Evolutionary conservation across 2,888 invertebrate genomes (phyloP).

Genomic region (Athalia circularis): DNA sequence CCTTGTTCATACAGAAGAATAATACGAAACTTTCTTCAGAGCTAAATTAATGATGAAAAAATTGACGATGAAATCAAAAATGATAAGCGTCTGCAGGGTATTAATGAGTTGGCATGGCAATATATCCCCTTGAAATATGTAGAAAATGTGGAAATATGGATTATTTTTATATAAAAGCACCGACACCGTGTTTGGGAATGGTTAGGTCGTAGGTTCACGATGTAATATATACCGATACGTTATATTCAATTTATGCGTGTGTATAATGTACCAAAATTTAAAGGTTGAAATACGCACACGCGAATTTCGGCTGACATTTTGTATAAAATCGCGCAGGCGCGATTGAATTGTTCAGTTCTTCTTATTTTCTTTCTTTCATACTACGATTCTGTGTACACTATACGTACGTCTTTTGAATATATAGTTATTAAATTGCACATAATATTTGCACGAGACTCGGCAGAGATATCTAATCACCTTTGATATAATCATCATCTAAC

Average conservation of each 20-base stretch:
- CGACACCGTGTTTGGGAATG: slow-evolving; percentile 33
- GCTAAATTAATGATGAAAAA: no score
- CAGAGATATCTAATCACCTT: background rate
- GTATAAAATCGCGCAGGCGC: no score
- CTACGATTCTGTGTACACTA: no score
- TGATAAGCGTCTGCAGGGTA: no score
- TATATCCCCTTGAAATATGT: no score
- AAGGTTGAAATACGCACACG: background rate
- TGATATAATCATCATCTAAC: background rate
- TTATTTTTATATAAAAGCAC: slow-evolving; percentile 5
- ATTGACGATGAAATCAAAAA: no score
- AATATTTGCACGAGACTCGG: background rate
- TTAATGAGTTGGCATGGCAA: no score
- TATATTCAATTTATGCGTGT: background rate
- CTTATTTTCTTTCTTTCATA: no score
- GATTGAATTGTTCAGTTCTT: no score
- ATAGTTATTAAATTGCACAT: slow-evolving; percentile 12
- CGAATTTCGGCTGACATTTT: background rate
- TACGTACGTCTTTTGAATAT: background rate
- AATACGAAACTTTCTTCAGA: no score
- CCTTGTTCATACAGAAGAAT: no score
- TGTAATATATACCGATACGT: background rate
- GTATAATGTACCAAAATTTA: background rate
- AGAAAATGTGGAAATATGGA: no score
- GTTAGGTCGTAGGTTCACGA: slow-evolving; percentile 21